Percentiles rank a stretch among this genome's conserved stretches.
Evolutionary conservation across 2,888 invertebrate genomes (phyloP).

Genomic region (Adelphocoris suturalis): DNA sequence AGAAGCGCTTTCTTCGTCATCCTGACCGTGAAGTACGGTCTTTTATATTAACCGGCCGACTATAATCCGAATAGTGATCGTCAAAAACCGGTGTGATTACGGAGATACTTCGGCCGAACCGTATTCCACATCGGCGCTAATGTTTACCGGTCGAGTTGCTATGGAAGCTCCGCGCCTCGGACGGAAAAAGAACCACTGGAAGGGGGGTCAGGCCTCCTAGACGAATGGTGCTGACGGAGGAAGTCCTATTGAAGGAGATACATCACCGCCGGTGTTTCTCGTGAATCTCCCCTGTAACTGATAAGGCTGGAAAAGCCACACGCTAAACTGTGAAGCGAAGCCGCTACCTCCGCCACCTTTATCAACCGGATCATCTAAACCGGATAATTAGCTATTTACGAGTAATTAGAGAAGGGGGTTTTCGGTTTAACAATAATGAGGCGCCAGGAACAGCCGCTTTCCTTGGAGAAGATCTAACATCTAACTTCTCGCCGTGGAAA

Average conservation of each 20-base stretch:
- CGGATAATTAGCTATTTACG: conserved; percentile 71
- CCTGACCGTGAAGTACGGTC: not conserved
- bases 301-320: conserved; percentile 30
- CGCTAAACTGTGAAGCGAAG: conserved; percentile 59
- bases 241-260: conserved; percentile 68
- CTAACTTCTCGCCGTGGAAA: not conserved
- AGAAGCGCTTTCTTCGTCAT: not conserved
- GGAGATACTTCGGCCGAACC: not conserved
- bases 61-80: not conserved
- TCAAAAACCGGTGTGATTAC: not conserved
- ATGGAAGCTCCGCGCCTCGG: conserved; percentile 11
- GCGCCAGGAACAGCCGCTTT: not conserved
- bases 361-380: conserved; percentile 58
- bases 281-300: conserved; percentile 27
- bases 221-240: conserved; percentile 52
- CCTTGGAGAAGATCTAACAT: conserved; percentile 6
- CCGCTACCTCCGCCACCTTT: conserved; percentile 23
- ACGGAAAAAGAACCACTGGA: not conserved
- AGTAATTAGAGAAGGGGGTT: conserved; percentile 59
- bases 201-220: not conserved
- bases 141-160: conserved; percentile 28
- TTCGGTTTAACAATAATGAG: conserved; percentile 43
- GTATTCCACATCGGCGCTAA: not conserved
- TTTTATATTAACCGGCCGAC: not conserved
- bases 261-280: conserved; percentile 55